phyloP scores from a whole-genome alignment of 2,113 vertebrate species.

The Emberiza fucata region DNA sequence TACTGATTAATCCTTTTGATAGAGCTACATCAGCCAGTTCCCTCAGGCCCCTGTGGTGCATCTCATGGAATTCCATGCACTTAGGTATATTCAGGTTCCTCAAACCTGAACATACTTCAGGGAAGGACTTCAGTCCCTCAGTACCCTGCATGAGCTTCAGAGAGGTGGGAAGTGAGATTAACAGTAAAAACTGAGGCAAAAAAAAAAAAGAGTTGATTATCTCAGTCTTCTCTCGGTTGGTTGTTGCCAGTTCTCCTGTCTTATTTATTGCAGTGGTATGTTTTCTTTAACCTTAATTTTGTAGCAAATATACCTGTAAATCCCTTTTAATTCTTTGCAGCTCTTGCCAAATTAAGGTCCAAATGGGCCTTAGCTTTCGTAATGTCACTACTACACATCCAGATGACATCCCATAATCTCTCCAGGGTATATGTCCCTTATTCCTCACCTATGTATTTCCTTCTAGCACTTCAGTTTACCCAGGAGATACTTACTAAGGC shows the following conservation, averaged over 20 bases:
- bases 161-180: background rate
- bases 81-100: background rate
- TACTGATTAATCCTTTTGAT: background rate
- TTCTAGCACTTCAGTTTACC: background rate
- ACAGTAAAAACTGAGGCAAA: background rate
- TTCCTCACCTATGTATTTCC: background rate
- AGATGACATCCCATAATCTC: background rate
- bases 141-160: background rate
- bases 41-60: background rate
- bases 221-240: background rate
- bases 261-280: background rate
- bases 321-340: background rate
- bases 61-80: background rate
- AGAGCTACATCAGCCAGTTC: background rate
- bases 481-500: background rate
- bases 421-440: background rate
- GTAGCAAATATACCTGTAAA: background rate
- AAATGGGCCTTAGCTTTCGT: background rate
- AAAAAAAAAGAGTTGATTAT: background rate
- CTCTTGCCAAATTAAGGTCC: background rate
- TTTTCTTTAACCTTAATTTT: background rate
- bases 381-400: background rate
- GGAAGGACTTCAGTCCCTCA: background rate
- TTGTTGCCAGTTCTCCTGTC: background rate
- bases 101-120: background rate